A percentile compares a stretch with the other conserved stretches of the same genome.
Evolutionary conservation across 2,888 invertebrate species (phyloP).

Genomic region (Corbicula japonica): DNA sequence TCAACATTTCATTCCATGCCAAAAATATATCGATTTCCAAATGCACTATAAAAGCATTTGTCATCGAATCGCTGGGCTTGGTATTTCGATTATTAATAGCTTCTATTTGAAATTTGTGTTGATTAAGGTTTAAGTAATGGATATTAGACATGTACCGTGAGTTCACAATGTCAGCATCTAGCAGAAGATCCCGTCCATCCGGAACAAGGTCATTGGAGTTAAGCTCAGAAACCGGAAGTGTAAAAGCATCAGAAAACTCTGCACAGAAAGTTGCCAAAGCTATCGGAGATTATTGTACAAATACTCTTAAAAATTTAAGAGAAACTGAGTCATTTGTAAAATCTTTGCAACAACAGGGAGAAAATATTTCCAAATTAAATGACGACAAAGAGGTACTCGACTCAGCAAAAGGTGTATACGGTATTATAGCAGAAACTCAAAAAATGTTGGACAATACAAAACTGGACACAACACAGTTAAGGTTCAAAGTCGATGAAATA

Average conservation of each 20-base stretch:
- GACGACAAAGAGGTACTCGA: conserved; percentile 3
- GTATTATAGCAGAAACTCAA: background rate
- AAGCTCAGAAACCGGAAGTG: background rate
- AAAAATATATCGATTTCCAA: too few species aligned
- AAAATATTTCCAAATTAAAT: background rate
- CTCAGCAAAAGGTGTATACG: background rate
- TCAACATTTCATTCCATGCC: too few species aligned
- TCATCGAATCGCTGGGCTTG: too few species aligned
- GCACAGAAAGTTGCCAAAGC: background rate
- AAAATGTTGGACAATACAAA: conserved; percentile 8
- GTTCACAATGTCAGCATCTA: conserved; percentile 1
- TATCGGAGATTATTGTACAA: background rate
- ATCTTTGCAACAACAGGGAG: background rate
- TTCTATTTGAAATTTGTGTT: too few species aligned
- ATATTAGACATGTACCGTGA: conserved; percentile 11
- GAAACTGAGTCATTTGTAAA: background rate
- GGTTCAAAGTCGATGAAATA: background rate
- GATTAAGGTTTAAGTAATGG: too few species aligned
- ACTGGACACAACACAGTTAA: background rate
- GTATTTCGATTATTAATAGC: too few species aligned
- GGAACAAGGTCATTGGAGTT: background rate
- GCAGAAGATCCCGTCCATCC: background rate
- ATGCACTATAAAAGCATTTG: too few species aligned
- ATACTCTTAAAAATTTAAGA: background rate
- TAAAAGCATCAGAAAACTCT: background rate